phyloP scores from a whole-genome alignment of 92 coral and sea anemone genomes.

The Muricea muricata region DNA sequence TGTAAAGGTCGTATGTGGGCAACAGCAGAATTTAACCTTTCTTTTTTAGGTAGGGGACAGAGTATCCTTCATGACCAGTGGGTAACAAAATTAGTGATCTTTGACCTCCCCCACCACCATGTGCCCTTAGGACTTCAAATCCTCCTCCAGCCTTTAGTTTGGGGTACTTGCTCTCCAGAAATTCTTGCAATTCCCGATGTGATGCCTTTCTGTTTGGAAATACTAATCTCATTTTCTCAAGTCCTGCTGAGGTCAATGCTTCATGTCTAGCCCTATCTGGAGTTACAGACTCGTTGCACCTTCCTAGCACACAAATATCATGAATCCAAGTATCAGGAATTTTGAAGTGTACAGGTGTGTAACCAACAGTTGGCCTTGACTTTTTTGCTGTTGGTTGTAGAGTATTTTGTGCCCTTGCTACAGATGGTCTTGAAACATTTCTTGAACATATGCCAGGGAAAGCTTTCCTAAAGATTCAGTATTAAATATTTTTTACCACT shows the following conservation, averaged over 20 bases:
- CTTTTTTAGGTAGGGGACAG: conserved; percentile 50
- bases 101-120: conserved; percentile 68
- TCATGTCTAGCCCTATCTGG: conserved; percentile 49
- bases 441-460: conserved; percentile 72
- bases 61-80: conserved; percentile 58
- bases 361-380: conserved; percentile 24
- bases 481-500: too few relatives aligned
- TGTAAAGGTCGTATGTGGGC: conserved; percentile 26
- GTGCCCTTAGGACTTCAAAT: conserved; percentile 43
- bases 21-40: conserved; percentile 62
- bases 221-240: conserved; percentile 22
- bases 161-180: conserved; percentile 47
- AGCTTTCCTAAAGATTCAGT: conserved; percentile 42
- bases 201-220: conserved; percentile 38
- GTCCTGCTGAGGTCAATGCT: conserved; percentile 35
- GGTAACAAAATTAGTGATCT: conserved; percentile 24
- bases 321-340: conserved; percentile 44
- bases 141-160: conserved; percentile 50
- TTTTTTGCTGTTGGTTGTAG: conserved; percentile 15
- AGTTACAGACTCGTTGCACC: conserved; percentile 25
- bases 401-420: conserved; percentile 8
- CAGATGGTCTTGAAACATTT: conserved; percentile 54
- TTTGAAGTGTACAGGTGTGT: conserved; percentile 33
- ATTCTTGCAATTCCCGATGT: conserved; percentile 16
- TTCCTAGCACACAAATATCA: conserved; percentile 40